Conservation (phyloP, 2,797 vertebrate genomes). For the Peromyscus nudipes region DNA sequence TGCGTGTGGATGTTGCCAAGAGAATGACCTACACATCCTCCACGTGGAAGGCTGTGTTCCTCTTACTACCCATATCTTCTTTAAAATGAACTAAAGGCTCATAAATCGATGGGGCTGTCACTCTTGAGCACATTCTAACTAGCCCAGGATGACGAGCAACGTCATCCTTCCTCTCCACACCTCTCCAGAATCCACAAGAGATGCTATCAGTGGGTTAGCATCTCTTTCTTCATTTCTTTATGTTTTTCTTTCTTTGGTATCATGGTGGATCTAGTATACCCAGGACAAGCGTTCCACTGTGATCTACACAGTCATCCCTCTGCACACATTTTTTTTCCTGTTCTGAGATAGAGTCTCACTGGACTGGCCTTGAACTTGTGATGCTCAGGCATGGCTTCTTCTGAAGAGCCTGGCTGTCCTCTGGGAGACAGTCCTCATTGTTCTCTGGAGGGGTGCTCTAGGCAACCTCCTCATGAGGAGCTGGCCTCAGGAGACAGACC, state of each 20-base stretch:
- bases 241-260: background rate
- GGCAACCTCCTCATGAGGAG: background rate
- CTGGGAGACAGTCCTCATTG: background rate
- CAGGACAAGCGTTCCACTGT: background rate
- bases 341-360: background rate
- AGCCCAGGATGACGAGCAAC: background rate
- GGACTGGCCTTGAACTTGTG: background rate
- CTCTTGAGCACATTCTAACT: conserved; percentile 47
- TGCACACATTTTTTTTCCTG: background rate
- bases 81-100: background rate
- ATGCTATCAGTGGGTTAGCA: background rate
- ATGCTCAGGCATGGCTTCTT: background rate
- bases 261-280: background rate
- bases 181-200: background rate
- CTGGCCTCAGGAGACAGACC: background rate
- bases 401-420: background rate
- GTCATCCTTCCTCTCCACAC: fast-evolving
- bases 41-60: background rate
- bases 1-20: background rate
- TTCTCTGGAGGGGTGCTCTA: background rate
- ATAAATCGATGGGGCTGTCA: background rate
- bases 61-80: conserved; percentile 54
- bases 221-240: no score
- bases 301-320: background rate
- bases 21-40: background rate